Percentiles rank a stretch among this genome's conserved stretches.
Evolutionary conservation across 2,888 invertebrate species (phyloP).

Genomic region (Tipula helvola): DNA sequence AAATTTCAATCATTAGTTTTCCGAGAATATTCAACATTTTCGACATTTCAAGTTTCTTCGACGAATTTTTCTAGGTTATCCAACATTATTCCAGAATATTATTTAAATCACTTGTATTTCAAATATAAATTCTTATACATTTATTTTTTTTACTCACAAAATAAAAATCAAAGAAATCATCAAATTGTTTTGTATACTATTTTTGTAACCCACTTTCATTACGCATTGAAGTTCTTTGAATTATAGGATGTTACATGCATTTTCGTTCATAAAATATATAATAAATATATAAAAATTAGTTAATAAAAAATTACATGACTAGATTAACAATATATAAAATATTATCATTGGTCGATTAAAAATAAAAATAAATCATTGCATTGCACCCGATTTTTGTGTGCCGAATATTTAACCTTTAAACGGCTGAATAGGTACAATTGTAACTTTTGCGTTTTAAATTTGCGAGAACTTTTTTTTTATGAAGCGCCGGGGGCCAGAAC

Average conservation of each 20-base stretch:
- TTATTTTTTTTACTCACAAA: not conserved
- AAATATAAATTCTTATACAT: not conserved
- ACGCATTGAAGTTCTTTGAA: not conserved
- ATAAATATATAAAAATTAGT: not conserved
- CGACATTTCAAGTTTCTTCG: too few species aligned
- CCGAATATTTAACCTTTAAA: too few species aligned
- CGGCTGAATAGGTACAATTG: too few species aligned
- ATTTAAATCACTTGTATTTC: slow-evolving; percentile 4
- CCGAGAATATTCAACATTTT: too few species aligned
- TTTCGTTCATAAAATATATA: not conserved
- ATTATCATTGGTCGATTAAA: slow-evolving; percentile 4
- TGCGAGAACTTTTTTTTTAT: too few species aligned
- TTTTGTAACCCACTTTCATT: not conserved
- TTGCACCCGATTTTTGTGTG: not conserved
- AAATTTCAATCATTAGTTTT: too few species aligned
- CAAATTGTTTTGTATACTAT: not conserved
- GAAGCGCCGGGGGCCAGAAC: too few species aligned
- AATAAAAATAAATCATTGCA: not conserved
- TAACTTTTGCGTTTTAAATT: too few species aligned
- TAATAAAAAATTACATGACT: slow-evolving; percentile 4
- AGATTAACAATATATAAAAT: not conserved
- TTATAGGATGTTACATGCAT: not conserved
- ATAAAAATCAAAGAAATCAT: not conserved
- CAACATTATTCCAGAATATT: too few species aligned
- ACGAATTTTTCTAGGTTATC: too few species aligned